Conservation (phyloP, 2,888 invertebrate genomes). For the Acanthosoma haemorrhoidale region DNA sequence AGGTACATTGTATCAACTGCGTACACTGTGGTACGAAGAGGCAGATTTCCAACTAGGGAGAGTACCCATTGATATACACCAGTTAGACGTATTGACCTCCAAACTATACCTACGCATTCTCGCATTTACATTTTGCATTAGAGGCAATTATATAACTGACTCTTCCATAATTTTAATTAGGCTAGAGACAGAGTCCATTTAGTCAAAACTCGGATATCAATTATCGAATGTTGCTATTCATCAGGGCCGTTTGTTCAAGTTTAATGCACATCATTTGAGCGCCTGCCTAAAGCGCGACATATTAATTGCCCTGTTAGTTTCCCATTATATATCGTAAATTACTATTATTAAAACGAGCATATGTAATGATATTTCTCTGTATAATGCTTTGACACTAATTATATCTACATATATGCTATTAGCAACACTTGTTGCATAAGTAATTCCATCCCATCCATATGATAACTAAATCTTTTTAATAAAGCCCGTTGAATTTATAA, state of each 20-base stretch:
- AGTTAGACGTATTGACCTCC: background rate
- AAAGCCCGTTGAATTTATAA: no score
- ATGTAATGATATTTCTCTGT: background rate
- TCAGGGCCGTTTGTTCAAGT: background rate
- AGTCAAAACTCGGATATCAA: background rate
- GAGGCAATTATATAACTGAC: background rate
- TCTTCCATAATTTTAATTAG: background rate
- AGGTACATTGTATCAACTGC: no score
- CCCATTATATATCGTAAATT: background rate
- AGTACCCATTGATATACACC: no score
- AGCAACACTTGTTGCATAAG: no score
- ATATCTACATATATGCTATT: background rate
- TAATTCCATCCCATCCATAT: no score
- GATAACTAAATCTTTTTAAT: no score
- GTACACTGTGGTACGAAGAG: no score
- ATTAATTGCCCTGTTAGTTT: background rate
- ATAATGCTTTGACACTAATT: background rate
- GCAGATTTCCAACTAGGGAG: no score
- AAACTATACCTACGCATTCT: background rate
- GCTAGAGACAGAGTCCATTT: background rate
- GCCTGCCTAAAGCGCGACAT: no score
- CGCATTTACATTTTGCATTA: background rate
- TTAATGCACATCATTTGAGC: background rate
- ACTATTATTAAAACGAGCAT: slow-evolving; percentile 4
- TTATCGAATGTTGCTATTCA: background rate